Base-by-base conservation (phyloP, 2,797 vertebrate genomes). In the Molothrus aeneus region DNA sequence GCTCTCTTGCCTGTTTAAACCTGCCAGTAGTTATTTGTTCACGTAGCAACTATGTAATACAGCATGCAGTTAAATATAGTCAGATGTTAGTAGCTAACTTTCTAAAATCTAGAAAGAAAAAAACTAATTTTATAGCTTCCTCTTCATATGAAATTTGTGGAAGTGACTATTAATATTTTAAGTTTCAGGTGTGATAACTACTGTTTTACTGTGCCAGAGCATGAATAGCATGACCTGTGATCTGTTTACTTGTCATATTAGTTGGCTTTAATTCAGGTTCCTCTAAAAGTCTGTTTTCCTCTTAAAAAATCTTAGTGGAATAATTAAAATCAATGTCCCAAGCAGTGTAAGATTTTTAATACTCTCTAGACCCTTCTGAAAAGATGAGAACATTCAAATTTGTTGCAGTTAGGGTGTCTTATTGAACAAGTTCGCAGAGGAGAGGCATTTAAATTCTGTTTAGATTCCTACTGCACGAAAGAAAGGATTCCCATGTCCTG, bases 151-250 rank as follows among this genome's bases (percentile, higher is more conserved):
- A 78, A 47, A 68, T 63, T 68, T 56, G 50, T 78, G 64, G 71
- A 79, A 92, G 81, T 94, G 90, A 63, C 51, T 81, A 87, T 96
- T 97, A 93, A 95, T 91, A 87, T 87, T 77, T 64, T 54, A 77
- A 86, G 59, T 93, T 96, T 74, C 71, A 94, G 82, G 59, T 88
- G 70, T 88, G 63, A 17, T 94, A 84, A 91, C 91, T 86, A 38
- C 75, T 79, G 50, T 90, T 95, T 91, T 90, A 94, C 65, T 77
- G 16, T 92, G 86, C 86, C 94, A 93, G 93, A 95, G 91, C 92
- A 96, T 91, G 89, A 93, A 84, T 71, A 93, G 90, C 95, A 94
- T 96, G 94, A 97, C 88, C 68, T 86, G 88, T 88, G 89, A 79
- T 92, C 22, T 73, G 28, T 45, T 90, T 95, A 86, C 54, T 84